These are phyloP conservation scores for Crambe crambe DNA, from an alignment of 37 sponge, comb jelly and placozoan genomes.

Conservation along the genomic window DNA sequence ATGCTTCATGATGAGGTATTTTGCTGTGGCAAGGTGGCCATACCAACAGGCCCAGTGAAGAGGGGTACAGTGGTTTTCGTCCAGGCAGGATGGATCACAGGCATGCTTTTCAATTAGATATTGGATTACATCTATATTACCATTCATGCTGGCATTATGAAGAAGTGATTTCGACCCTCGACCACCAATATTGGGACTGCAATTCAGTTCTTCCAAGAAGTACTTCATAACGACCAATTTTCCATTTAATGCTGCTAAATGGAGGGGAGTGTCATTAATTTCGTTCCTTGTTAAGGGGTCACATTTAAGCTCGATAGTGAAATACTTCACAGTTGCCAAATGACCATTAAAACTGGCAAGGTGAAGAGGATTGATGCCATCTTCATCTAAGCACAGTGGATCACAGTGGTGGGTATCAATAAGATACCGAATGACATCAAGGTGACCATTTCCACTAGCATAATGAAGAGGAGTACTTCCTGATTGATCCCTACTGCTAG, in stretches of 20 bases:
- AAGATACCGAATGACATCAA: conserved; percentile 1
- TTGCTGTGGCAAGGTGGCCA: not conserved
- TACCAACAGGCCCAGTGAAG: not conserved
- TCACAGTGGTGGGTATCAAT: not conserved
- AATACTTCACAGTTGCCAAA: not conserved
- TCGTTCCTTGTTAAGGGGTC: not conserved
- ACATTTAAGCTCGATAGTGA: conserved; percentile 7
- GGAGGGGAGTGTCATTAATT: not conserved
- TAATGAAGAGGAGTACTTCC: conserved; percentile 4
- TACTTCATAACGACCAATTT: not conserved
- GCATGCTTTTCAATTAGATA: not conserved
- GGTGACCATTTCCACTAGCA: conserved; percentile 6
- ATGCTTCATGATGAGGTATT: conserved; percentile 6
- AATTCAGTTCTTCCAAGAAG: conserved; percentile 1
- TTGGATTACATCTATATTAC: not conserved
- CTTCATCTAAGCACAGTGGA: not conserved
- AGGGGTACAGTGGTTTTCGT: not conserved
- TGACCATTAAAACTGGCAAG: conserved; percentile 1
- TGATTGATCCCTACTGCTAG: not conserved
- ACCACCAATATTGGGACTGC: not conserved
- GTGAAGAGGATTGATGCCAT: conserved; percentile 1
- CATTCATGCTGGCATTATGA: not conserved
- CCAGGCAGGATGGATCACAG: not conserved
- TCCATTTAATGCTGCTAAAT: not conserved
- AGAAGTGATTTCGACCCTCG: not conserved